Percentiles rank a stretch among this genome's conserved stretches.
Evolutionary conservation across 2,888 invertebrate species (phyloP).

Genomic region (Diarsia brunnea): DNA sequence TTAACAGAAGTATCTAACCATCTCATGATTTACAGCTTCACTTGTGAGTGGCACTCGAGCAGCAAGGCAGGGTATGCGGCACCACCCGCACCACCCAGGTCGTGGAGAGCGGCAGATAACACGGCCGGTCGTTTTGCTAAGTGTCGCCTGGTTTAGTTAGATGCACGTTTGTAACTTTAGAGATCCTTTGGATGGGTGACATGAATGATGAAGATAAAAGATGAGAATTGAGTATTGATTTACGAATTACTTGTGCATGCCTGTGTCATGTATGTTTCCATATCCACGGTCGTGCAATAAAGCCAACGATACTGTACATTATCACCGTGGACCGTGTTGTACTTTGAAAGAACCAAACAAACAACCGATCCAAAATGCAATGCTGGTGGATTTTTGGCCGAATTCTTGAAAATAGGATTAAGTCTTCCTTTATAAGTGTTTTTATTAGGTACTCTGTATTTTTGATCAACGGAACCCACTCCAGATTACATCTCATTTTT

Average conservation of each 20-base stretch:
- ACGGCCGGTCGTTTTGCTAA: slow-evolving; percentile 63
- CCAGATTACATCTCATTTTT: not conserved
- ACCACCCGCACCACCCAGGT: slow-evolving; percentile 78
- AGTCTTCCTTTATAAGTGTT: not conserved
- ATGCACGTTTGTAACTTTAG: slow-evolving; percentile 58
- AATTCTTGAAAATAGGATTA: not conserved
- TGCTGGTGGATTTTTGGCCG: not conserved
- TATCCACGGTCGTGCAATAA: not conserved
- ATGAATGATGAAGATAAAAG: not conserved
- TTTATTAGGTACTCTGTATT: not conserved
- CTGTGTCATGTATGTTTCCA: not conserved
- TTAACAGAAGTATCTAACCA: slow-evolving; percentile 57
- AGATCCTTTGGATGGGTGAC: slow-evolving; percentile 47
- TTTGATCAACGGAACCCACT: slow-evolving; percentile 50
- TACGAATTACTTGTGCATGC: not conserved
- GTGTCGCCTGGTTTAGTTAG: slow-evolving; percentile 58
- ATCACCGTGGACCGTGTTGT: not conserved
- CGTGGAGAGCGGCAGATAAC: slow-evolving; percentile 69
- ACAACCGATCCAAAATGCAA: not conserved
- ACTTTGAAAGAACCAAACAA: not conserved
- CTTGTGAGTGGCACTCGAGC: slow-evolving; percentile 60
- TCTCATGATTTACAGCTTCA: slow-evolving; percentile 57
- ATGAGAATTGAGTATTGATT: not conserved
- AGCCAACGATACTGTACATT: no score
- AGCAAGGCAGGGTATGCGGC: not conserved